Base-by-base conservation (phyloP, 2,113 vertebrate species). In the Chunga burmeisteri region DNA sequence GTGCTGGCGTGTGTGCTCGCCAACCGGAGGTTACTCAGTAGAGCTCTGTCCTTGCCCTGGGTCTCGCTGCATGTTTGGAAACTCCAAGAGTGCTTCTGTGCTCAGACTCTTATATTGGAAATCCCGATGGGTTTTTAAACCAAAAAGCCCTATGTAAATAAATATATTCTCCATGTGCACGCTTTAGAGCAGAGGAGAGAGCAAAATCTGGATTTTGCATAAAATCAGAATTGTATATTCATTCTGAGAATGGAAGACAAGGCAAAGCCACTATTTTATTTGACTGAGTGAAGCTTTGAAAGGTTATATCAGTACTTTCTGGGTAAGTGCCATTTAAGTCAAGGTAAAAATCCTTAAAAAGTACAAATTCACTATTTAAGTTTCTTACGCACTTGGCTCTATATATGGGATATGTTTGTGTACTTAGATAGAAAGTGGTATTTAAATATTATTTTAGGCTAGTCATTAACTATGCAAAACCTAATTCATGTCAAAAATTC, bases 391-490 rank as follows among this genome's bases (percentile, higher is more conserved):
- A 44, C 11, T 27, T 88, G 49, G 7, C 19, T 84, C 10, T 84
- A 10, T 90, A 30, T 44, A 4, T 81, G 73, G 49, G 36, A 46
- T 79, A 15, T 85, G 79, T 91, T 78, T 91, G 29, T 93, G 44
- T 87, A 53, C 85, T 89, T 95, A 67, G 77, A 77, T 38, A 84
- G 81, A 89, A 74, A 79, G 42, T 61, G 0, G 32, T 91, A 87
- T 85, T 87, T 93, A 72, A 95, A 67, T 89, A 81, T 67, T 42
- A 84, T 89, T 94, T 91, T 93, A 46, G 49, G 16, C 25, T 70
- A 65, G 25, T 90, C 32, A 82, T 91, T 88, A 86, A 56, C 82
- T 77, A 61, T 94, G 84, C 73, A 96, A 85, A 96, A 87, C 61
- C 36, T 49, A 82, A 49, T 84, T 86, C 12, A 56, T 32, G 36